phyloP scores from a whole-genome alignment of 2,797 vertebrate species.

The Cetoscarus ocellatus region DNA sequence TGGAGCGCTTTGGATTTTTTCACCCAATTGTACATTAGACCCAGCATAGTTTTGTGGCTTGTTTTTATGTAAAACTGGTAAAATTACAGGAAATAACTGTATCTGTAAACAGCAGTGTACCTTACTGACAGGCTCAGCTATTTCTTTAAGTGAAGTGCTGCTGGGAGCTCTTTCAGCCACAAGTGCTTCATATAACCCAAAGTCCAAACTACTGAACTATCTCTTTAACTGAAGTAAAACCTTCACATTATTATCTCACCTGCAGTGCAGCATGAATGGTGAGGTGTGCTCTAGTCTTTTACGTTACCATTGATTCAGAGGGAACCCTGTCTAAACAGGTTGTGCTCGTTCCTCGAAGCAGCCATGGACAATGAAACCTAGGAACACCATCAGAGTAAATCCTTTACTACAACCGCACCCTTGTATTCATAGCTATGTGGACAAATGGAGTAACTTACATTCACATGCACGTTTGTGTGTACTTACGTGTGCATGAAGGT shows the following conservation, averaged over 20 bases:
- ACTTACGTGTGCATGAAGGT: not conserved
- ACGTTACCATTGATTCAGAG: constrained; percentile 30
- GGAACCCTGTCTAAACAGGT: constrained; percentile 55
- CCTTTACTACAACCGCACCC: constrained; percentile 55
- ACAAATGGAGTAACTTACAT: constrained; percentile 16
- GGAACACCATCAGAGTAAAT: constrained; percentile 23
- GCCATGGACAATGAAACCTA: constrained; percentile 49
- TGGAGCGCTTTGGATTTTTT: too few species aligned
- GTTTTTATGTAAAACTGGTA: too few species aligned
- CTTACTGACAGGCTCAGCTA: too few species aligned
- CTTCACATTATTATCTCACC: not conserved
- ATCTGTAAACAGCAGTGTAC: too few species aligned
- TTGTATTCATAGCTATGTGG: constrained; percentile 20
- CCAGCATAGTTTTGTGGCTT: too few species aligned
- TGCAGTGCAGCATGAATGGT: constrained; percentile 17
- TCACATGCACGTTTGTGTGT: not conserved
- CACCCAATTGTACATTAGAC: too few species aligned
- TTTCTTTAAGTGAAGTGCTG: too few species aligned
- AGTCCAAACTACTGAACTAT: too few species aligned
- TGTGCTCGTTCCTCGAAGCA: constrained; percentile 53
- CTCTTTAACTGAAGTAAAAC: not conserved
- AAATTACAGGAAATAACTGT: too few species aligned
- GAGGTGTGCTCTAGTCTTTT: constrained; percentile 27
- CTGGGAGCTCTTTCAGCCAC: too few species aligned
- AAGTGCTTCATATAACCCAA: too few species aligned